Evolutionary conservation across 2,113 vertebrate species (phyloP).

Genomic region (Ivindomyrus marchei): DNA sequence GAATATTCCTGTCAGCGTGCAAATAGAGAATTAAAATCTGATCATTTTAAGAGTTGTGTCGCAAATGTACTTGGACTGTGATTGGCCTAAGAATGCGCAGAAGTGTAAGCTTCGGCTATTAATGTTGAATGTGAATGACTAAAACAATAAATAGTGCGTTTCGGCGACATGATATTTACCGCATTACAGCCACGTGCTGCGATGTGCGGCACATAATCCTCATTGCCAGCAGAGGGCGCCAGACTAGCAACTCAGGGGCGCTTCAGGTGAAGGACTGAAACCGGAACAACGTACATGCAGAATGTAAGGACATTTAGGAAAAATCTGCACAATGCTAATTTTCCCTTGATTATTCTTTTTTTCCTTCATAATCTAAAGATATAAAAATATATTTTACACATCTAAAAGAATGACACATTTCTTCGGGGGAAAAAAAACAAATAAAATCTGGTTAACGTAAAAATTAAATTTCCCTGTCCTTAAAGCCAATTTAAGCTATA

Average conservation of each 20-base stretch:
- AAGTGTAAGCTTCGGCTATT: not conserved
- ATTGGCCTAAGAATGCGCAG: not conserved
- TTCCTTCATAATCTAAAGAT: not conserved
- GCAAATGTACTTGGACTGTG: not conserved
- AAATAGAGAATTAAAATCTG: not conserved
- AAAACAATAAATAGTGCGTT: not conserved
- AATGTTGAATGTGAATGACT: not conserved
- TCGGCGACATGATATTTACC: not conserved
- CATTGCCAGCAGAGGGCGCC: not conserved
- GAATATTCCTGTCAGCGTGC: not conserved
- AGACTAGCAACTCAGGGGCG: not conserved
- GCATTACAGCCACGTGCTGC: not conserved
- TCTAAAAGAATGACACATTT: not conserved
- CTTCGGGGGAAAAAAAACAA: too few species aligned
- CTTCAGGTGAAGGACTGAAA: not conserved
- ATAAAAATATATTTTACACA: not conserved
- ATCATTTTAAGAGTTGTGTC: not conserved
- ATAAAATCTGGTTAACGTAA: not conserved
- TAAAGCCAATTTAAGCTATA: not conserved
- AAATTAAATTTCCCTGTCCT: not conserved
- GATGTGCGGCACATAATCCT: not conserved
- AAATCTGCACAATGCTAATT: not conserved
- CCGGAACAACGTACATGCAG: not conserved
- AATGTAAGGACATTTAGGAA: not conserved
- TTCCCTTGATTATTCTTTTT: not conserved